Percentiles rank a stretch among this genome's conserved stretches.
Evolutionary conservation across 2,888 invertebrate genomes (phyloP).

Genomic region (Monoplex corrugatus): DNA sequence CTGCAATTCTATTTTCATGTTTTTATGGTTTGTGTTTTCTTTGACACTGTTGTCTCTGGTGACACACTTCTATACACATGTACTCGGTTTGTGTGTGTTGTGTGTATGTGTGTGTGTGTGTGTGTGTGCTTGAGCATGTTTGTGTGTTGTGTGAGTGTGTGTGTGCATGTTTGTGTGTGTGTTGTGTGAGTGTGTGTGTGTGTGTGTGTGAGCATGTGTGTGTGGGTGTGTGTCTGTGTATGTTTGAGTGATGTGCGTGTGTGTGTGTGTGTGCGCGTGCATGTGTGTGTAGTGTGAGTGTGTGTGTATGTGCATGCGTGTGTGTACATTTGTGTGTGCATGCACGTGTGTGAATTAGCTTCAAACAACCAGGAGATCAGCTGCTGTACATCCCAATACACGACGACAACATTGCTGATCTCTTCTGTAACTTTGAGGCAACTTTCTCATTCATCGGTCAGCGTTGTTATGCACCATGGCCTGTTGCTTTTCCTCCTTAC

Average conservation of each 20-base stretch:
- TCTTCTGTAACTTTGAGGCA: slow-evolving; percentile 72
- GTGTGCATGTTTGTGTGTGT: background rate
- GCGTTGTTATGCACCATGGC: slow-evolving; percentile 5
- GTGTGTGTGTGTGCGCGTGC: background rate
- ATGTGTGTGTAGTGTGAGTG: background rate
- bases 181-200: background rate
- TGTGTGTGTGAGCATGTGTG: background rate
- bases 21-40: too few species aligned
- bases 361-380: slow-evolving; percentile 69
- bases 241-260: background rate
- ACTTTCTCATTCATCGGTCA: slow-evolving; percentile 79
- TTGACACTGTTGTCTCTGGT: too few species aligned
- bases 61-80: too few species aligned
- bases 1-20: too few species aligned
- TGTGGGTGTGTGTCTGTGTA: background rate
- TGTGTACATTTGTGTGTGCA: background rate
- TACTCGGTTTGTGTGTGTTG: background rate
- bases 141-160: background rate
- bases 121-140: background rate
- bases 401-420: slow-evolving; percentile 73
- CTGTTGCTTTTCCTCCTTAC: background rate
- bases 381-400: slow-evolving; percentile 74
- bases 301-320: background rate
- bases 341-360: slow-evolving; percentile 59
- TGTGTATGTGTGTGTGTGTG: background rate